Evolutionary conservation across 2,113 vertebrate species (phyloP), one percentile per base, ranked within the genome.

Genomic region (Nerophis ophidion): DNA sequence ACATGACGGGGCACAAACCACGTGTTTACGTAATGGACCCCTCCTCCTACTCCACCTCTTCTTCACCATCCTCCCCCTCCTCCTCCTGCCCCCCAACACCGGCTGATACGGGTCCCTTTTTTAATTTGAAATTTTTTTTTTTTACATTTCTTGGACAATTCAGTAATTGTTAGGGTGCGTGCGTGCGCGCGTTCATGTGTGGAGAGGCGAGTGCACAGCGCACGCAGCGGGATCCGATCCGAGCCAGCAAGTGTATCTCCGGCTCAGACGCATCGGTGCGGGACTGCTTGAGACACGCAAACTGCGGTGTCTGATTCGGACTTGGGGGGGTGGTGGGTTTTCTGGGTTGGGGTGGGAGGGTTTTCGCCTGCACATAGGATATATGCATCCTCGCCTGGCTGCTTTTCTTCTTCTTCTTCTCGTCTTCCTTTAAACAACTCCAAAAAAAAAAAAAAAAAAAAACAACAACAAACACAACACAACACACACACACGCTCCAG

Each of bases 21-120:
- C 94, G 93, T 96, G 93, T 92, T 89, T 89, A 93, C 91, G 92
- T 94, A 92, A 94, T 86, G 91, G 91, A 91, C 88, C 91, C 90
- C 92, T 92, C 92, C 94, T 90, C 88, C 85, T 81, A 19, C 64
- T 83, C 85, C 93, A 89, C 87, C 86, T 80, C 35, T 61, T 83
- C 85, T 93, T 90, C 88, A 86, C 80, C 38, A 63, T 83, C 85
- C 87, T 91, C 90, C 92, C 92, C 92, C 88, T 90, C 90, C 92
- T 92, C 92, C 93, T 89, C 88, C 87, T 81, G 3, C 26, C 26
- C 26, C 89, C 91, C 75, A 88, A 85, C 90, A 88, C 26, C 88
- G 82, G 84, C 87, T 69, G 40, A 56, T 48, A 57, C 74, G 42
- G 63, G 74, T 3, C 81, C 53, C 86, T 89, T 89, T 82, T 81